A percentile compares a stretch with the other conserved stretches of the same genome.
Conservation (phyloP, 2,113 vertebrate species). For the Platanista minor region DNA sequence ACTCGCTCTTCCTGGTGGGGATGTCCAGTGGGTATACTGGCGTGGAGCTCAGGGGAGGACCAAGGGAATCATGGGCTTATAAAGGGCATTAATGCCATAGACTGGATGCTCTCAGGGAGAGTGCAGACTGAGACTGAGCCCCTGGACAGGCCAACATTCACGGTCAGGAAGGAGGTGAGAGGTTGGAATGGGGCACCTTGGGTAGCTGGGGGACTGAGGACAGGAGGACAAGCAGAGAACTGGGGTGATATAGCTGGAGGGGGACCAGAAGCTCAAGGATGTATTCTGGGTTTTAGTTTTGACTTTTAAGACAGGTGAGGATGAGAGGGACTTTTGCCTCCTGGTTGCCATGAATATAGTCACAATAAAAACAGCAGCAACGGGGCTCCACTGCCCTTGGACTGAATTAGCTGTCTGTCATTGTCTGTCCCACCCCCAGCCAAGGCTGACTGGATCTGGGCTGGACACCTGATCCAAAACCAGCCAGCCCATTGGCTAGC, state of each 20-base stretch:
- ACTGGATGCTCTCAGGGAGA: background rate
- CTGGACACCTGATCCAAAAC: background rate
- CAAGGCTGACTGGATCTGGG: background rate
- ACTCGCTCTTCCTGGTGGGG: background rate
- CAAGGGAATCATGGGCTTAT: accelerated
- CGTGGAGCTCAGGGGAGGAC: background rate
- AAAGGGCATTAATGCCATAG: background rate
- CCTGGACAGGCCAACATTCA: background rate
- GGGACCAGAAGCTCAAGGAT: background rate
- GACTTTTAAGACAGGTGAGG: background rate
- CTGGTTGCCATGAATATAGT: background rate
- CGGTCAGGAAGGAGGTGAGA: background rate
- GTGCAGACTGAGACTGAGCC: background rate
- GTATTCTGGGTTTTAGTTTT: background rate
- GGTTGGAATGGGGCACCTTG: background rate
- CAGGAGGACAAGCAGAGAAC: background rate
- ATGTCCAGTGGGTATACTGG: background rate
- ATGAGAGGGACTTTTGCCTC: background rate
- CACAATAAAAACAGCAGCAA: background rate
- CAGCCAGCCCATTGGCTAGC: background rate
- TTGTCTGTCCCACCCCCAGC: background rate
- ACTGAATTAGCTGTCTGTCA: background rate
- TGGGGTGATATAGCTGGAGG: background rate
- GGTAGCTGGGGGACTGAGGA: accelerated
- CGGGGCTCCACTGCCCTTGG: accelerated